Evolutionary conservation across 2,113 vertebrate genomes (phyloP), one percentile per base, ranked within the genome.

Genomic region (Petromus typicus): DNA sequence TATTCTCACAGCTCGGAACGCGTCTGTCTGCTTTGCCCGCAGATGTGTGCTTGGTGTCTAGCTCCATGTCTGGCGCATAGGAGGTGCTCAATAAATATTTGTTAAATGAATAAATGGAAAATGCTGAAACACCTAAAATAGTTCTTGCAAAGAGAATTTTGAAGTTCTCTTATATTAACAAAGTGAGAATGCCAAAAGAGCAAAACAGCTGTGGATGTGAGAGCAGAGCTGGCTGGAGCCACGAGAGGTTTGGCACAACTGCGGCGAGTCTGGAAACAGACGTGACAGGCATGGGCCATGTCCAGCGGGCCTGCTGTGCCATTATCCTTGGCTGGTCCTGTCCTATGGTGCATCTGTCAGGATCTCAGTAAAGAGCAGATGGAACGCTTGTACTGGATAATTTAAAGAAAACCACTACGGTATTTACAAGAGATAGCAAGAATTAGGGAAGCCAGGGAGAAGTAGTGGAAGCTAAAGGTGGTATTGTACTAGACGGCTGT

Each of bases 101-200:
- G 93, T 71, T 81, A 85, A 90, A 23, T 89, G 82, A 95, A 79
- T 85, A 69, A 59, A 54, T 92, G 67, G 64, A 92, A 92, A 94
- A 71, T 48, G 37, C 88, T 90, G 79, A 63, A 86, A 82, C 51
- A 64, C 30, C 75, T 43, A 56, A 90, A 90, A 76, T 66, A 95
- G 73, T 45, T 94, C 78, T 89, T 86, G 79, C 83, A 57, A 93
- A 81, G 64, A 85, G 48, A 88, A 43, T 90, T 87, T 95, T 57
- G 64, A 69, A 94, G 78, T 86, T 63, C 40, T 81, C 90, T 71
- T 87, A 20, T 64, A 43, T 88, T 69, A 69, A 94, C 79, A 91
- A 88, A 64, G 16, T 71, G 86, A 92, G 69, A 51, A 86, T 56
- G 93, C 86, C 27, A 40, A 61, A 93, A 95, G 66, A 54, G 32